These are phyloP conservation scores for Palloptera scutellata DNA, from an alignment of 2,888 invertebrate species.

Conservation along the genomic window DNA sequence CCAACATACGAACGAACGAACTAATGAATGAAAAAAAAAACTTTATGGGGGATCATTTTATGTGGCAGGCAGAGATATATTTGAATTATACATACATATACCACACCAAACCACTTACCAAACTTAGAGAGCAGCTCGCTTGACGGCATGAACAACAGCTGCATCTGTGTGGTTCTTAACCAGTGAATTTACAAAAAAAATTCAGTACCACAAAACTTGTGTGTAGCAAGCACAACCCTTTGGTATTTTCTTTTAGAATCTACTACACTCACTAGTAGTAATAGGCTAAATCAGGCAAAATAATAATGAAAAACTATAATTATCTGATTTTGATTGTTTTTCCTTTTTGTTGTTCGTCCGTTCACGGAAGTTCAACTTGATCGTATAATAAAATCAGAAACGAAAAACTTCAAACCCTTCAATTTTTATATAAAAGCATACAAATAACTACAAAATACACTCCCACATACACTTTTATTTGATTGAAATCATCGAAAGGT, in stretches of 20 bases:
- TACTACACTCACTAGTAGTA: background rate
- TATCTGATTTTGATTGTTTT: constrained; percentile 30
- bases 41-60: constrained; percentile 42
- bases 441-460: background rate
- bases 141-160: background rate
- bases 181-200: too few species aligned
- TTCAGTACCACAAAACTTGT: background rate
- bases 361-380: background rate
- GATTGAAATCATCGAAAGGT: background rate
- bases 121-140: constrained; percentile 34
- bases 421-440: background rate
- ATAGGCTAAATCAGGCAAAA: constrained; percentile 17
- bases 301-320: constrained; percentile 33
- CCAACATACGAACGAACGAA: background rate
- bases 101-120: background rate
- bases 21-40: constrained; percentile 10
- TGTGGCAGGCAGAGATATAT: background rate
- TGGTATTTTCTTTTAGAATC: constrained; percentile 1
- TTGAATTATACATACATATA: background rate
- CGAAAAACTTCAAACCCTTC: background rate
- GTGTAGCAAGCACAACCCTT: constrained; percentile 4
- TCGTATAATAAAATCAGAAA: constrained; percentile 35
- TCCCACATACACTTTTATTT: background rate
- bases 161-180: background rate
- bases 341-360: background rate